Base-by-base conservation (phyloP, 2,888 invertebrate genomes). In the Perizoma affinitatum region DNA sequence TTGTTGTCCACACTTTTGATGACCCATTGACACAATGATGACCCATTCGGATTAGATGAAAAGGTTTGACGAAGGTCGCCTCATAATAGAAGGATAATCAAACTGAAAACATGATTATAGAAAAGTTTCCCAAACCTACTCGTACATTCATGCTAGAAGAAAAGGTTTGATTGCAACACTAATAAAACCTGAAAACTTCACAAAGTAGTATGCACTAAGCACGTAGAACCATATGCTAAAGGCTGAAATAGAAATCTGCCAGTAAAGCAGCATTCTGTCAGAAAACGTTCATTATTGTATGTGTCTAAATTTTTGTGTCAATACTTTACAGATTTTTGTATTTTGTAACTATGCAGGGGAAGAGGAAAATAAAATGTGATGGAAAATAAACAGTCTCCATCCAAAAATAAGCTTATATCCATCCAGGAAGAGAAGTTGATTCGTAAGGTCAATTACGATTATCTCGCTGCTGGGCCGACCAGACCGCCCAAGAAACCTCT, bases 311-410 rank as follows among this genome's bases (percentile, higher is more conserved):
- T 84, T 75, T 74, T 75, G 76, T 74, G 76, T 80, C 70, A 56
- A 55, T 67, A 69, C 62, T 66, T 54, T 73, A 65, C 65, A 72
- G 69, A 72, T 74, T 64, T 60, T 69, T 65, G 71, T 70, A 75
- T 74, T 73, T 73, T 67, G 68, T 78, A 90, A 87, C 77, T 90
- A 90, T 91, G 88, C 83, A 84, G 74, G 82, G 81, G 68, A 86
- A 79, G 80, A 87, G 79, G 74, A 87, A 82, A 88, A 83, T 87
- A 86, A 84, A 83, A 88, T 90, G 91, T 90, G 81, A 92, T 92
- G 91, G 91, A 90, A 89, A 85, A 85, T 90, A 90, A 88, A 79
- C 81, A 84, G 79, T 75, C 76, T 77, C 82, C 85, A 82, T 88
- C 87, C 64, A 86, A 86, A 75, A 88, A 84, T 72, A 87, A 86